A percentile compares a stretch with the other conserved stretches of the same genome.
Evolutionary conservation across 2,888 invertebrate genomes (phyloP).

Genomic region (Chironomus tentans): DNA sequence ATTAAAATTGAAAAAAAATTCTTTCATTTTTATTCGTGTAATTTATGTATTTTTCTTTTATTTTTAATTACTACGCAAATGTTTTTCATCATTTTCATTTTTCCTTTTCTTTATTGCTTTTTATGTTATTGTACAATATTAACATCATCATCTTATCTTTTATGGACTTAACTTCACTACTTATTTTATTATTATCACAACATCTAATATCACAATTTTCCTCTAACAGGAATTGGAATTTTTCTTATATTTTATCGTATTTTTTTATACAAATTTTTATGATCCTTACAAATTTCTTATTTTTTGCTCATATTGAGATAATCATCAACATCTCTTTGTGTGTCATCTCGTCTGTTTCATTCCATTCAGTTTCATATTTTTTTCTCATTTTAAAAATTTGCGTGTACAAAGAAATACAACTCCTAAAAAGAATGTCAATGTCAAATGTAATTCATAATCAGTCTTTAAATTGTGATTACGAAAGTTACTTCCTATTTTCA

Average conservation of each 20-base stretch:
- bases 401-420: constrained; percentile 4
- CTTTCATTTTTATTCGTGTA: background rate
- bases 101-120: constrained; percentile 4
- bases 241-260: background rate
- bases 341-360: background rate
- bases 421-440: background rate
- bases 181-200: constrained; percentile 10
- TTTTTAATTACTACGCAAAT: constrained; percentile 4
- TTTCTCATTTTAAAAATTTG: background rate
- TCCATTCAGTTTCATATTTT: background rate
- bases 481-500: background rate
- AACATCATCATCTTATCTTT: constrained; percentile 5
- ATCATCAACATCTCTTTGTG: background rate
- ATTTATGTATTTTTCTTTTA: no score
- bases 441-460: constrained; percentile 7
- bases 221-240: constrained; percentile 2
- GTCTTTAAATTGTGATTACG: constrained; percentile 6
- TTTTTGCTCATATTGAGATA: background rate
- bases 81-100: background rate
- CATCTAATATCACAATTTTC: constrained; percentile 12
- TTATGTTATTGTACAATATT: constrained; percentile 8
- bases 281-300: background rate
- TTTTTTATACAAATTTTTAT: background rate
- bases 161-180: constrained; percentile 10
- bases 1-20: background rate